phyloP scores from a whole-genome alignment of 2,888 invertebrate species.

The Ormyrus labotus region DNA sequence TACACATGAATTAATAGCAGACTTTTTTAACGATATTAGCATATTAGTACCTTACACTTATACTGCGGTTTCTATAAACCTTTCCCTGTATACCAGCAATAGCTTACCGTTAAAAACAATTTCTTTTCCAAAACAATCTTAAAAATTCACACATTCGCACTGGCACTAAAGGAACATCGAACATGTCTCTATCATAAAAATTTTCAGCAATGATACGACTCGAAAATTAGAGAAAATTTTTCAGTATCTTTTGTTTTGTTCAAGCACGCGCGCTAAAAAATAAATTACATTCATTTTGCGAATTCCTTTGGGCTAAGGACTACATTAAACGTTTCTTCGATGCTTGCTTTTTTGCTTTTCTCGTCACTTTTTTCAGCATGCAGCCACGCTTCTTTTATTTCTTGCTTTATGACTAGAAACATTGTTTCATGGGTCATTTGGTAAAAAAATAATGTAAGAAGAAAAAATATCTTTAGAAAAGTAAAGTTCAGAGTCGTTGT shows the following conservation, averaged over 20 bases:
- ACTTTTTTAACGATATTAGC: conserved; percentile 29
- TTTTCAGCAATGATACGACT: conserved; percentile 56
- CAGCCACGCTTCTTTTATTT: conserved; percentile 57
- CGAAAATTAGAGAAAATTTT: conserved; percentile 59
- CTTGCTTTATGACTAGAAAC: conserved; percentile 71
- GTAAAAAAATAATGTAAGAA: conserved; percentile 73
- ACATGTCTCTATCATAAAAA: conserved; percentile 61
- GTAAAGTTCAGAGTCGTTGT: conserved; percentile 63
- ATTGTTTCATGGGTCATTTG: conserved; percentile 70
- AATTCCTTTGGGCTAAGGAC: conserved; percentile 60
- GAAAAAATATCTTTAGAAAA: conserved; percentile 69
- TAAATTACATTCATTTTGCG: conserved; percentile 70
- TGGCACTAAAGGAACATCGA: conserved; percentile 69
- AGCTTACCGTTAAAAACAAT: conserved; percentile 44
- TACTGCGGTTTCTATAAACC: conserved; percentile 38
- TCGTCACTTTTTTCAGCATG: conserved; percentile 58
- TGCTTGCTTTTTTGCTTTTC: conserved; percentile 59
- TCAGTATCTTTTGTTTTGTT: conserved; percentile 52
- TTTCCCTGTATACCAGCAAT: conserved; percentile 55
- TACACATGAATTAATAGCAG: conserved; percentile 26
- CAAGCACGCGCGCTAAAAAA: conserved; percentile 68
- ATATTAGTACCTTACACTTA: conserved; percentile 42
- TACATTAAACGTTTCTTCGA: conserved; percentile 60
- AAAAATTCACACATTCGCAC: conserved; percentile 59
- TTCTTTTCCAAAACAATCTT: conserved; percentile 37